These are phyloP conservation scores for Girardinichthys multiradiatus DNA, from an alignment of 2,113 vertebrate species.

Conservation along the genomic window DNA sequence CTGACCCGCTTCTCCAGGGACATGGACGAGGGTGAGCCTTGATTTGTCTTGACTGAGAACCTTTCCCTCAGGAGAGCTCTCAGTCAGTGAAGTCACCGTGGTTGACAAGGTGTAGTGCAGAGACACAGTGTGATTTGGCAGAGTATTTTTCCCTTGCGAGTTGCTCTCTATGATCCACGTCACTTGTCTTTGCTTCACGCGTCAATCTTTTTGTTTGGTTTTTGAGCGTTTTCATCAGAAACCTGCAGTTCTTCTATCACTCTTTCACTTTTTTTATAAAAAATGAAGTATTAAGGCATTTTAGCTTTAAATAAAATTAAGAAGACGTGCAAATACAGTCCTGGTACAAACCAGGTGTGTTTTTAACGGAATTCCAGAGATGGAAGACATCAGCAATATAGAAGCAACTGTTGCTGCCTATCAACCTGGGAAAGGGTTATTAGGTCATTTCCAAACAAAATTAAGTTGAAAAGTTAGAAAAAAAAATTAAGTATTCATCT, in stretches of 20 bases:
- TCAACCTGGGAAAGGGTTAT: neutral
- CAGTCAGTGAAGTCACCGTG: slow-evolving; percentile 50
- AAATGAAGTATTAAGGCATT: neutral
- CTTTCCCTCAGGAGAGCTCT: slow-evolving; percentile 44
- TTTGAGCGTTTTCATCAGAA: neutral
- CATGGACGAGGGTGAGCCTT: slow-evolving; percentile 85
- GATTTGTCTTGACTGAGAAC: slow-evolving; percentile 56
- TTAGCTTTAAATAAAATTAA: neutral
- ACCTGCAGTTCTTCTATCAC: no score
- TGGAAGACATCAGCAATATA: neutral
- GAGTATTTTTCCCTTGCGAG: slow-evolving; percentile 35
- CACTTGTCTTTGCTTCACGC: slow-evolving; percentile 42
- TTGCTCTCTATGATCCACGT: slow-evolving; percentile 39
- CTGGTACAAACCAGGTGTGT: neutral
- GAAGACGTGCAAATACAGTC: neutral
- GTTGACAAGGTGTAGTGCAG: slow-evolving; percentile 55
- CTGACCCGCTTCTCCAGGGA: slow-evolving; percentile 86
- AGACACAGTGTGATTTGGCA: slow-evolving; percentile 50
- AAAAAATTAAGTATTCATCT: no score
- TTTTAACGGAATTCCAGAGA: neutral
- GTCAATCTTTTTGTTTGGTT: slow-evolving; percentile 16
- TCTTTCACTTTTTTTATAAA: neutral
- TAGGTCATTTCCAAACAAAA: neutral
- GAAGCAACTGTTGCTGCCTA: neutral
- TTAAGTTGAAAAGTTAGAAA: neutral